These are phyloP conservation scores for Girardinus metallicus DNA, from an alignment of 2,797 vertebrate species.

Conservation along the genomic window DNA sequence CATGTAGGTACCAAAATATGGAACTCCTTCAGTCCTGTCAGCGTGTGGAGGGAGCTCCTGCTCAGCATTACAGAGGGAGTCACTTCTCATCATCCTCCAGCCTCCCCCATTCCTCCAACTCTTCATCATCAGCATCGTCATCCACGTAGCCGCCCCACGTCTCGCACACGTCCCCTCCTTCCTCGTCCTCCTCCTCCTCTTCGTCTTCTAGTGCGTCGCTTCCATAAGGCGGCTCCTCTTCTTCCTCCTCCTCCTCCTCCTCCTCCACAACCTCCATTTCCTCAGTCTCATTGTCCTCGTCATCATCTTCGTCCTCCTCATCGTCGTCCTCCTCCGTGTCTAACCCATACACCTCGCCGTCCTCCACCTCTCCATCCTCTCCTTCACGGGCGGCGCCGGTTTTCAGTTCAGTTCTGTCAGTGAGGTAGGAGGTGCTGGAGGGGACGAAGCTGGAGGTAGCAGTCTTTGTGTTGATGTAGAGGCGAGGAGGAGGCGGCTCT, in stretches of 20 bases:
- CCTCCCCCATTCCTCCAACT: conserved; percentile 69
- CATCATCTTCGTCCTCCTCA: conserved; percentile 24
- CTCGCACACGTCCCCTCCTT: conserved; percentile 50
- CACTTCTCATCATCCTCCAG: conserved; percentile 72
- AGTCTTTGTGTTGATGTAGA: conserved; percentile 77
- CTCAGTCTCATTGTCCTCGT: conserved; percentile 9
- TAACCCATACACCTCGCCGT: conserved; percentile 74
- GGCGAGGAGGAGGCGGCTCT: conserved; percentile 70
- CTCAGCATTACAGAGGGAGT: conserved; percentile 35
- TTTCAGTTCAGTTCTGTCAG: conserved; percentile 55
- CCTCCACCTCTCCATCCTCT: conserved; percentile 69
- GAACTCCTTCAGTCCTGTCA: conserved; percentile 55
- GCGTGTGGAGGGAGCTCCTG: conserved; percentile 33
- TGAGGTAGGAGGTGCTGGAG: conserved; percentile 58
- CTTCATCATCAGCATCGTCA: conserved; percentile 68
- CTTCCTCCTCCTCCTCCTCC: conserved; percentile 43
- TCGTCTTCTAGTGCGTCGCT: conserved; percentile 63
- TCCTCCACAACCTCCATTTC: conserved; percentile 45
- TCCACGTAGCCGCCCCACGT: conserved; percentile 63
- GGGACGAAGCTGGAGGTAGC: conserved; percentile 72
- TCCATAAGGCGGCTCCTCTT: conserved; percentile 50
- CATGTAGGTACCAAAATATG: conserved; percentile 69
- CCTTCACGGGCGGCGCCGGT: conserved; percentile 48
- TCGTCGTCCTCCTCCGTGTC: conserved; percentile 67
- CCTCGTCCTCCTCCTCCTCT: conserved; percentile 45